These are phyloP conservation scores for Drosophila seclusa DNA, from an alignment of 2,888 invertebrate genomes.

Conservation along the genomic window DNA sequence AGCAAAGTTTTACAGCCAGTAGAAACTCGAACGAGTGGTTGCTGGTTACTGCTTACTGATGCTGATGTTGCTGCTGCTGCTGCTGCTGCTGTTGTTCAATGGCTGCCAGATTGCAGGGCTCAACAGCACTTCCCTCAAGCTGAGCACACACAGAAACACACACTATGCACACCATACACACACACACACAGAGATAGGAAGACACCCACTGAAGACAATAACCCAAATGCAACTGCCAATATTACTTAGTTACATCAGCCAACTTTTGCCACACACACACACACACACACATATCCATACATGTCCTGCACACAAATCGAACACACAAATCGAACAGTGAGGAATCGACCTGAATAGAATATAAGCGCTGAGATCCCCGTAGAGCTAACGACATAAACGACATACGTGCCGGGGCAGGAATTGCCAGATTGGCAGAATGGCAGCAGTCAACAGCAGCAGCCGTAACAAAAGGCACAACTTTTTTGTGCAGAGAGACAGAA, in stretches of 20 bases:
- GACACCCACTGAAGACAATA: conserved; percentile 63
- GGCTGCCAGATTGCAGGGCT: conserved; percentile 59
- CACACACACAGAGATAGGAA: not conserved
- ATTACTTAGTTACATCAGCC: conserved; percentile 74
- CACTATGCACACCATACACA: conserved; percentile 7
- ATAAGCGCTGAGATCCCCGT: conserved; percentile 38
- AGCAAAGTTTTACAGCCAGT: conserved; percentile 32
- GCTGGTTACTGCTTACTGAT: conserved; percentile 3
- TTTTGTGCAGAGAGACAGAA: conserved; percentile 49
- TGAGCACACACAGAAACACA: conserved; percentile 13
- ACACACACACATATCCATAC: conserved; percentile 26
- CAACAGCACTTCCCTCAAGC: conserved; percentile 46
- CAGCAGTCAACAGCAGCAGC: conserved; percentile 5
- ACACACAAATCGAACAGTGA: conserved; percentile 36
- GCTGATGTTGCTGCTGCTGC: conserved; percentile 7
- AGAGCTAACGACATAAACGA: conserved; percentile 74
- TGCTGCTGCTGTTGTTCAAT: conserved; percentile 39
- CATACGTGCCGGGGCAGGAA: conserved; percentile 59
- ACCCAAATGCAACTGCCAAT: conserved; percentile 79
- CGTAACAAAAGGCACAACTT: conserved; percentile 56
- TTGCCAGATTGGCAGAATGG: conserved; percentile 44
- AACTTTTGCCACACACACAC: conserved; percentile 44
- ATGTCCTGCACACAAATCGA: conserved; percentile 38
- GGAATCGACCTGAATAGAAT: conserved; percentile 47
- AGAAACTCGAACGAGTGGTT: conserved; percentile 39